A percentile compares a stretch with the other conserved stretches of the same genome.
phyloP scores from a whole-genome alignment of 2,113 vertebrate genomes.

The Albula glossodonta region DNA sequence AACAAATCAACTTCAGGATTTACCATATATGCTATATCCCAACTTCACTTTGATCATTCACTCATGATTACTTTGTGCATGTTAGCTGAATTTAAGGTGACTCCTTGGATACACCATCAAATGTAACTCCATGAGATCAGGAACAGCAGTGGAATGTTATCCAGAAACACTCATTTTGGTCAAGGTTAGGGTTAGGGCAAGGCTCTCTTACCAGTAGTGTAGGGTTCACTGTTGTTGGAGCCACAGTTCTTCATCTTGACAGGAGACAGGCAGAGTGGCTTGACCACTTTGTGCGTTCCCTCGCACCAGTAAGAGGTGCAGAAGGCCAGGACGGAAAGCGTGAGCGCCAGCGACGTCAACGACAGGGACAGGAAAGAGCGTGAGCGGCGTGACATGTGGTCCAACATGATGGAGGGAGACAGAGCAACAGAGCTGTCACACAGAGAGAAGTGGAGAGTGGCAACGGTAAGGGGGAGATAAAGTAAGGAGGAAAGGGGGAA shows the following conservation, averaged over 20 bases:
- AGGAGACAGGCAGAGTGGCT: constrained; percentile 78
- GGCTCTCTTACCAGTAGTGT: constrained; percentile 61
- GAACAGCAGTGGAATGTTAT: not conserved
- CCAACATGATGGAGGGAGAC: constrained; percentile 59
- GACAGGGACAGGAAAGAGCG: constrained; percentile 76
- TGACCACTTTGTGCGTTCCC: constrained; percentile 82
- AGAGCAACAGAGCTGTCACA: constrained; percentile 41
- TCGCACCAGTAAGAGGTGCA: constrained; percentile 83
- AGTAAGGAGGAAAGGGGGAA: not conserved
- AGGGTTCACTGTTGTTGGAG: constrained; percentile 70
- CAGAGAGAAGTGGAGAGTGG: constrained; percentile 35
- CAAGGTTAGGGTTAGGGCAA: not conserved
- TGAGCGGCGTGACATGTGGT: constrained; percentile 66
- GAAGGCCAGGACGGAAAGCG: constrained; percentile 76
- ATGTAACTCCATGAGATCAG: not conserved
- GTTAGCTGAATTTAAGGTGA: not conserved
- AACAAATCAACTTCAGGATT: too few relatives aligned
- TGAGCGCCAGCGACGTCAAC: constrained; percentile 73
- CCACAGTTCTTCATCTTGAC: constrained; percentile 79
- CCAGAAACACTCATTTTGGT: not conserved
- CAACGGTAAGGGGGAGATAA: constrained; percentile 19
- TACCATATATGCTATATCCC: too few relatives aligned
- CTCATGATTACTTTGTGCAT: not conserved
- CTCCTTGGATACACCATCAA: not conserved
- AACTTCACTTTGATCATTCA: too few relatives aligned